A percentile compares a stretch with the other conserved stretches of the same genome.
phyloP scores from a whole-genome alignment of 2,113 vertebrate species.

The Platysteira castanea region DNA sequence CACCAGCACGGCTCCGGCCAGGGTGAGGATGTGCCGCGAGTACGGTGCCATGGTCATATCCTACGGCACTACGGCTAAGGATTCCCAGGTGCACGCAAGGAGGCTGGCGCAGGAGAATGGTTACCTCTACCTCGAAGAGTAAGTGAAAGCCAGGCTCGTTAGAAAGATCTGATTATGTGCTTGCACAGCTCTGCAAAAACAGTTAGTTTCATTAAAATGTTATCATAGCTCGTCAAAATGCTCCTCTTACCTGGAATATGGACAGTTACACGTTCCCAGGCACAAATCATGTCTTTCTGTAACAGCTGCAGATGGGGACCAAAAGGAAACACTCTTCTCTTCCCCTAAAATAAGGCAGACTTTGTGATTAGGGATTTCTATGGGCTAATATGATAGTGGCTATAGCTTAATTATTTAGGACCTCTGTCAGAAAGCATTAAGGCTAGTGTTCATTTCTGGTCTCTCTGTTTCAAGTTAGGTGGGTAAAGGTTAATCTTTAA shows the following conservation, averaged over 20 bases:
- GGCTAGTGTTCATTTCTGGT: not conserved
- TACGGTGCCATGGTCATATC: constrained; percentile 87
- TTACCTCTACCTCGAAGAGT: constrained; percentile 89
- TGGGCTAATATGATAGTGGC: no score
- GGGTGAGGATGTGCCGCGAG: constrained; percentile 82
- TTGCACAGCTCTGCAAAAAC: not conserved
- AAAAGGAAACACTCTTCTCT: not conserved
- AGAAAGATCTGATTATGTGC: not conserved
- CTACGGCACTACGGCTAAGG: constrained; percentile 74
- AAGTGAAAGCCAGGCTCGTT: constrained; percentile 37
- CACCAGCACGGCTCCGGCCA: constrained; percentile 67
- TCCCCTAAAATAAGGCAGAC: not conserved
- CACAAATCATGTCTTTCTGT: not conserved
- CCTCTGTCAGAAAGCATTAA: not conserved
- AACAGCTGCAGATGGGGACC: not conserved
- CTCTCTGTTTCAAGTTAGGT: not conserved
- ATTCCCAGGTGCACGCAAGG: constrained; percentile 80
- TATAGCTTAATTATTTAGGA: not conserved
- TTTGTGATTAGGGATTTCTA: not conserved
- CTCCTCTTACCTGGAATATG: not conserved
- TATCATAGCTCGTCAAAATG: not conserved
- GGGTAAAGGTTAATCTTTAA: not conserved
- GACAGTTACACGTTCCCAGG: not conserved
- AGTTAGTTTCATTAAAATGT: not conserved
- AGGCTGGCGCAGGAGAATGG: constrained; percentile 82